Conservation (phyloP, 2,113 vertebrate species). For the Egretta garzetta region DNA sequence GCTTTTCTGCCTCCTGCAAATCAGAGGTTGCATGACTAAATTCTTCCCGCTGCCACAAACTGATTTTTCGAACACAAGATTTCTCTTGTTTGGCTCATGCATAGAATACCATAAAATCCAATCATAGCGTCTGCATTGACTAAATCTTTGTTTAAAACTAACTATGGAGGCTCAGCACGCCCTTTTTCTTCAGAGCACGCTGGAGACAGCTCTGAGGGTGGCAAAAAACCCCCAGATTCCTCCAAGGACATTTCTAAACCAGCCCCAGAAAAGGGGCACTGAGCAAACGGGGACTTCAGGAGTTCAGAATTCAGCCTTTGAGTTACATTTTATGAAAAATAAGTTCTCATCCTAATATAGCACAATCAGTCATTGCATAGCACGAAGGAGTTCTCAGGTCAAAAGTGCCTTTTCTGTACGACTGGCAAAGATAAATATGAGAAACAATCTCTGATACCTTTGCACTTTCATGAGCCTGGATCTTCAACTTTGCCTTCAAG, state of each 20-base stretch:
- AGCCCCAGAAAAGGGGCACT: background rate
- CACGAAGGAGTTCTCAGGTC: background rate
- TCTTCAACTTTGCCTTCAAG: background rate
- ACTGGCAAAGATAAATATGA: background rate
- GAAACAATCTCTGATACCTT: background rate
- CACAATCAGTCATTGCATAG: background rate
- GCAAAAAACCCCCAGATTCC: background rate
- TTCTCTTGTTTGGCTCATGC: background rate
- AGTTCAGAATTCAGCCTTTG: background rate
- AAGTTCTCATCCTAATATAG: background rate
- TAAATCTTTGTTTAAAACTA: background rate
- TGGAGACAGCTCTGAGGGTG: background rate
- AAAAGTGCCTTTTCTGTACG: background rate
- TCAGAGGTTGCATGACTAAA: background rate
- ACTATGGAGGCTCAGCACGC: background rate
- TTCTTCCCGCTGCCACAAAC: background rate
- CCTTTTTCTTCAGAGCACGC: background rate
- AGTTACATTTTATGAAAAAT: background rate
- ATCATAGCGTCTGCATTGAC: background rate
- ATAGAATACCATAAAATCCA: slow-evolving; percentile 18
- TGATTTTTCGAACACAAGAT: background rate
- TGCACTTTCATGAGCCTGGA: background rate
- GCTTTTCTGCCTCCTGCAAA: background rate
- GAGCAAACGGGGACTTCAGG: background rate
- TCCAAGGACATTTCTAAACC: background rate